phyloP scores from a whole-genome alignment of 1,140 invertebrate species.

The Drosophila azteca region DNA sequence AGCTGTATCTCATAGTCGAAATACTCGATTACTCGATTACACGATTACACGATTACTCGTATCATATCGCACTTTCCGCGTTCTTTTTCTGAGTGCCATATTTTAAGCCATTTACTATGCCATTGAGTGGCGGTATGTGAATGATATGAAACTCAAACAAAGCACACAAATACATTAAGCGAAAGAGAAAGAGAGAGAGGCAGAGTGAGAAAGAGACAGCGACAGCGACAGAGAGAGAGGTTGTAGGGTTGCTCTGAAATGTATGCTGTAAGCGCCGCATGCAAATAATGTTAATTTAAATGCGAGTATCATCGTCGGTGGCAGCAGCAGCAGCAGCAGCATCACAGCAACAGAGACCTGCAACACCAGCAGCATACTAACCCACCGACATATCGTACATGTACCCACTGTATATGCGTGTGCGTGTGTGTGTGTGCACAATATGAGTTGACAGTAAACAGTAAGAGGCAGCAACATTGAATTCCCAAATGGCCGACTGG shows the following conservation, averaged over 20 bases:
- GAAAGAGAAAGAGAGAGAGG: neutral
- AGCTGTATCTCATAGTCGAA: no score
- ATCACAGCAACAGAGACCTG: conserved; percentile 39
- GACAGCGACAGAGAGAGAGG: conserved; percentile 15
- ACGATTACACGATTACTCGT: no score
- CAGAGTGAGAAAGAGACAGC: neutral
- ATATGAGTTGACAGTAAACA: conserved; percentile 43
- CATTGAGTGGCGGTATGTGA: conserved; percentile 55
- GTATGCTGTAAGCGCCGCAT: conserved; percentile 77
- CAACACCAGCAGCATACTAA: conserved; percentile 54
- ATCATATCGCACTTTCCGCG: conserved; percentile 3
- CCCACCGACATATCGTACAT: conserved; percentile 1
- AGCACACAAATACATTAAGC: conserved; percentile 10
- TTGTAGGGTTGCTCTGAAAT: conserved; percentile 47
- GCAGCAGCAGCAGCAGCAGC: conserved; percentile 42
- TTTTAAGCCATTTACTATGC: conserved; percentile 58
- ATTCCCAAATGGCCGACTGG: conserved; percentile 19
- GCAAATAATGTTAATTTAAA: conserved; percentile 82
- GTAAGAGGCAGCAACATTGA: conserved; percentile 13
- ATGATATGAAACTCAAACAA: conserved; percentile 58
- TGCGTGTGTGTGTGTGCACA: neutral
- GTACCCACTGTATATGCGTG: neutral
- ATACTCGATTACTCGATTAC: conserved; percentile 12
- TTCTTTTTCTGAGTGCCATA: conserved; percentile 31
- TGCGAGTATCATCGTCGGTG: conserved; percentile 74